phyloP scores from a whole-genome alignment of 2,113 vertebrate species.

The Carettochelys insculpta region DNA sequence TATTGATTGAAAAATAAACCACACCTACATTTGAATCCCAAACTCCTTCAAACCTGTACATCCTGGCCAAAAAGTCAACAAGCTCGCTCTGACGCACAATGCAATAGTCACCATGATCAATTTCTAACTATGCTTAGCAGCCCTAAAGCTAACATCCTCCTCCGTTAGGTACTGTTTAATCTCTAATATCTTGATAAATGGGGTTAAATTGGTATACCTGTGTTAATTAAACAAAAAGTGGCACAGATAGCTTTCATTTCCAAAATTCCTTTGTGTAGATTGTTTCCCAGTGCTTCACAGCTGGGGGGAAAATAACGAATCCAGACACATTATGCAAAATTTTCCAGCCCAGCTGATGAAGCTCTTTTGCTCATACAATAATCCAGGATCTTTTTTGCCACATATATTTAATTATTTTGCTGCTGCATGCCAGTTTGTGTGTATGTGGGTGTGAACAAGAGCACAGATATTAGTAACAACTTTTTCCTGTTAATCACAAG shows the following conservation, averaged over 20 bases:
- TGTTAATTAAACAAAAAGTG: constrained; percentile 56
- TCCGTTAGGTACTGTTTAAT: constrained; percentile 52
- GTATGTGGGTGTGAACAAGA: constrained; percentile 19
- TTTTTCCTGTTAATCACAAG: constrained; percentile 43
- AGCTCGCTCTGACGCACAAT: not conserved
- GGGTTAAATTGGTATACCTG: constrained; percentile 43
- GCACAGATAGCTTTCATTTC: constrained; percentile 41
- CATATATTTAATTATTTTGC: constrained; percentile 18
- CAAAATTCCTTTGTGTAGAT: constrained; percentile 29
- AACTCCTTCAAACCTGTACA: not conserved
- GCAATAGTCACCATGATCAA: not conserved
- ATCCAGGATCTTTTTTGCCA: not conserved
- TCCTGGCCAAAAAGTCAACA: constrained; percentile 14
- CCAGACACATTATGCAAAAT: not conserved
- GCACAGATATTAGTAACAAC: constrained; percentile 38
- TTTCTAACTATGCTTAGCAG: not conserved
- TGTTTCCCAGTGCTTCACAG: constrained; percentile 26
- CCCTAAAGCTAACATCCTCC: not conserved
- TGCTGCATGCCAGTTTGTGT: constrained; percentile 26
- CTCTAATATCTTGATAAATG: constrained; percentile 50
- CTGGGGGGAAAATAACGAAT: constrained; percentile 27
- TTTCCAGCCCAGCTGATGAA: constrained; percentile 47
- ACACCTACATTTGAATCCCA: not conserved
- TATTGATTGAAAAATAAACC: constrained; percentile 17
- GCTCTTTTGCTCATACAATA: not conserved